A percentile compares a stretch with the other conserved stretches of the same genome.
Evolutionary conservation across 1,140 invertebrate species (phyloP).

Genomic region (Papilio helenus): DNA sequence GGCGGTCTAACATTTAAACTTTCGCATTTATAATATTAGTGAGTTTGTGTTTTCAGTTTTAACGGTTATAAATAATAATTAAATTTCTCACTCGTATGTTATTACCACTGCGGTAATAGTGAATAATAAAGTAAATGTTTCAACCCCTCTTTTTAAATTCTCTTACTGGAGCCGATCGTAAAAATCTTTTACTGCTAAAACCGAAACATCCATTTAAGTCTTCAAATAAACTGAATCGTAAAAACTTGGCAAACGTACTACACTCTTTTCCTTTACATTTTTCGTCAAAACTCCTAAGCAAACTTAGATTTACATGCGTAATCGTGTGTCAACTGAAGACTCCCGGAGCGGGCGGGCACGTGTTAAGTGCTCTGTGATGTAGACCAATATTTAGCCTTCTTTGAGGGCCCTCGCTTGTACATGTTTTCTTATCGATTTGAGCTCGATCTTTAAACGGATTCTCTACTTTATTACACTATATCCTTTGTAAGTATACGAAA

Average conservation of each 20-base stretch:
- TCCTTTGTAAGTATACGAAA: neutral
- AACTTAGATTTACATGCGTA: constrained; percentile 41
- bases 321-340: constrained; percentile 36
- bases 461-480: constrained; percentile 41
- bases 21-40: no score
- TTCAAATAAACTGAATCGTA: constrained; percentile 40
- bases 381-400: constrained; percentile 36
- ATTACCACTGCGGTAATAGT: constrained; percentile 9
- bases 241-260: constrained; percentile 38
- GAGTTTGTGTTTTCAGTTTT: neutral
- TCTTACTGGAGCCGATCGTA: constrained; percentile 28
- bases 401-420: constrained; percentile 28
- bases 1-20: no score
- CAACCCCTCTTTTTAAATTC: constrained; percentile 34
- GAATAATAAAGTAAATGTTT: constrained; percentile 31
- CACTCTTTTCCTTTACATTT: constrained; percentile 32
- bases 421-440: constrained; percentile 30
- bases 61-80: neutral
- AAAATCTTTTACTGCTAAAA: constrained; percentile 39
- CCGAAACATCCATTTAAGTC: constrained; percentile 40
- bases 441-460: constrained; percentile 61
- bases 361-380: constrained; percentile 40
- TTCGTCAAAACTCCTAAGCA: constrained; percentile 40
- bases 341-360: constrained; percentile 23
- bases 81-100: neutral